Conservation (phyloP, 1,140 invertebrate genomes). For the Dinothrombium tinctorium region DNA sequence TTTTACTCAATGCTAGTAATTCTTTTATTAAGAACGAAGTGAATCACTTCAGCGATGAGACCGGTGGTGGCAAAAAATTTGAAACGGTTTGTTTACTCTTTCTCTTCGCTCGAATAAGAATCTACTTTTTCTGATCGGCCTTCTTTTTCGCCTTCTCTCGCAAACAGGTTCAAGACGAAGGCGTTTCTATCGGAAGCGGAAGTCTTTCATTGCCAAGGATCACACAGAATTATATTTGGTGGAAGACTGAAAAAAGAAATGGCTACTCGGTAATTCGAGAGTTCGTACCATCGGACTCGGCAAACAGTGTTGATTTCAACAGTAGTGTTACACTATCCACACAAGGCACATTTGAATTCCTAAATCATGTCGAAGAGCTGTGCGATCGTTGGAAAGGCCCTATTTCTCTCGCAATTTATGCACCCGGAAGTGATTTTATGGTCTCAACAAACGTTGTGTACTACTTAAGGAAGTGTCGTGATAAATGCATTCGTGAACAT, state of each 20-base stretch:
- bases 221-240: background rate
- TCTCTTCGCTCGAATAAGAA: background rate
- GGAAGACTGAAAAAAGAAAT: slow-evolving; percentile 35
- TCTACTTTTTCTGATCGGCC: background rate
- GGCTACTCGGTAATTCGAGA: slow-evolving; percentile 75
- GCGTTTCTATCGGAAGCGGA: background rate
- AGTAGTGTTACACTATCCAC: slow-evolving; percentile 74
- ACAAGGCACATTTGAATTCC: slow-evolving; percentile 54
- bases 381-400: slow-evolving; percentile 45
- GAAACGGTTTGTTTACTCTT: background rate
- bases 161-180: background rate
- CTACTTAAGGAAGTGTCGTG: slow-evolving; percentile 27
- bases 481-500: slow-evolving; percentile 11
- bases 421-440: slow-evolving; percentile 40
- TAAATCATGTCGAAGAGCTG: slow-evolving; percentile 62
- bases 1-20: slow-evolving; percentile 2
- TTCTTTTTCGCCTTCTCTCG: background rate
- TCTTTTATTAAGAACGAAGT: background rate
- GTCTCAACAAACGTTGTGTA: slow-evolving; percentile 33
- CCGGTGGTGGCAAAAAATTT: background rate
- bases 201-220: background rate
- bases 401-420: slow-evolving; percentile 45
- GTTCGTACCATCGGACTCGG: slow-evolving; percentile 33
- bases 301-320: slow-evolving; percentile 20
- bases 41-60: too few relatives aligned